phyloP scores from a whole-genome alignment of 2,113 vertebrate species.

The Cichladusa arquata region DNA sequence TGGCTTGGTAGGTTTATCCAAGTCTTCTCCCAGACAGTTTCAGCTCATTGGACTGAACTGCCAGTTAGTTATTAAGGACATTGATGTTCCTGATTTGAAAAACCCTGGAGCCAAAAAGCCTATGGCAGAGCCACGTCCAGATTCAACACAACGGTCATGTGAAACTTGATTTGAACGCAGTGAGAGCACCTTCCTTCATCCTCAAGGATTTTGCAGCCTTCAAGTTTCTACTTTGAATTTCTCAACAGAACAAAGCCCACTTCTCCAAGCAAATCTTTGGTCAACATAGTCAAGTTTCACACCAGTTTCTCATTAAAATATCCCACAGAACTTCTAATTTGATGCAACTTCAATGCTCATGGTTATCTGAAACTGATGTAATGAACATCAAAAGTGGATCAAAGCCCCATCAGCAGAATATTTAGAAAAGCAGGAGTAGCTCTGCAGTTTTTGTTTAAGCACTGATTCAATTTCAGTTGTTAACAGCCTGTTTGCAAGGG shows the following conservation, averaged over 20 bases:
- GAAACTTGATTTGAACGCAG: neutral
- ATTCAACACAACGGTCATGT: rapidly evolving
- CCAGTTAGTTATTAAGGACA: neutral
- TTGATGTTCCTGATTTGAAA: neutral
- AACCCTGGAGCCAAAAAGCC: neutral
- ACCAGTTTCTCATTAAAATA: slow-evolving; percentile 15
- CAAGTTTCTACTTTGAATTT: neutral
- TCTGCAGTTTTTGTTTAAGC: neutral
- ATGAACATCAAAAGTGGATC: neutral
- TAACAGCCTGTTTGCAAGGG: neutral
- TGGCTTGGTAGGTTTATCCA: neutral
- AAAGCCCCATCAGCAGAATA: neutral
- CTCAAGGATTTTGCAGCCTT: neutral
- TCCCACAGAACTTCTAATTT: neutral
- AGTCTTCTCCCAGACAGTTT: neutral
- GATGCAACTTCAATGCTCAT: neutral
- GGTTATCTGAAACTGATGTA: slow-evolving; percentile 15
- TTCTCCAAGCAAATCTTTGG: neutral
- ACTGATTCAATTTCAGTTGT: neutral
- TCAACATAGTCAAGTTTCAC: neutral
- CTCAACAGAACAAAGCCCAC: neutral
- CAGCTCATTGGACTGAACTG: neutral
- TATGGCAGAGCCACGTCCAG: neutral
- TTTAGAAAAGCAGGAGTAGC: neutral
- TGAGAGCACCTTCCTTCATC: neutral